Evolutionary conservation across 2,888 invertebrate species (phyloP).

Genomic region (Theristus sp.): DNA sequence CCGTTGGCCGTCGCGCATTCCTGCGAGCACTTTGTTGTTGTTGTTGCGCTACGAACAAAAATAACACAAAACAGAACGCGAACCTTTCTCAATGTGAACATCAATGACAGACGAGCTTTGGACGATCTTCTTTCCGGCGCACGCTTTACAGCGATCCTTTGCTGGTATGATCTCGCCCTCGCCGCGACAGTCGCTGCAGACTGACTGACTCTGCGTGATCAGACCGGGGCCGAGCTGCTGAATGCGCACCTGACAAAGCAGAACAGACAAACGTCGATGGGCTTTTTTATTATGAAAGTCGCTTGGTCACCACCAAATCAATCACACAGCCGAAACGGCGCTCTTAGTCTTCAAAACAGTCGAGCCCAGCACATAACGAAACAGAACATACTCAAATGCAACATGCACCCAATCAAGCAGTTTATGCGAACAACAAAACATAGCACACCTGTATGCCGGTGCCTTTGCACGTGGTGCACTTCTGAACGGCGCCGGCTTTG

Average conservation of each 20-base stretch:
- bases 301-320: too few relatives aligned
- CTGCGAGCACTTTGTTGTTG: too few relatives aligned
- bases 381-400: too few relatives aligned
- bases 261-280: too few relatives aligned
- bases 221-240: constrained; percentile 54
- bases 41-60: too few relatives aligned
- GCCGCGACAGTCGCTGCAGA: constrained; percentile 69
- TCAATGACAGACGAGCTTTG: constrained; percentile 80
- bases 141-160: constrained; percentile 80
- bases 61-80: background rate
- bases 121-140: constrained; percentile 70
- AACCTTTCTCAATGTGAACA: constrained; percentile 63
- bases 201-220: constrained; percentile 73
- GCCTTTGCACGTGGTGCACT: constrained; percentile 69
- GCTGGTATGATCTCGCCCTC: constrained; percentile 47
- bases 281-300: too few relatives aligned
- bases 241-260: constrained; percentile 42
- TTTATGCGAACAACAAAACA: background rate
- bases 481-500: constrained; percentile 71
- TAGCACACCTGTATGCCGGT: constrained; percentile 49
- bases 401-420: too few relatives aligned
- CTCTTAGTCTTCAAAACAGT: too few relatives aligned
- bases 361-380: too few relatives aligned
- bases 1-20: constrained; percentile 88
- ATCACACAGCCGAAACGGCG: too few relatives aligned